phyloP scores from a whole-genome alignment of 2,888 invertebrate genomes.

The Keiferia lycopersicella region DNA sequence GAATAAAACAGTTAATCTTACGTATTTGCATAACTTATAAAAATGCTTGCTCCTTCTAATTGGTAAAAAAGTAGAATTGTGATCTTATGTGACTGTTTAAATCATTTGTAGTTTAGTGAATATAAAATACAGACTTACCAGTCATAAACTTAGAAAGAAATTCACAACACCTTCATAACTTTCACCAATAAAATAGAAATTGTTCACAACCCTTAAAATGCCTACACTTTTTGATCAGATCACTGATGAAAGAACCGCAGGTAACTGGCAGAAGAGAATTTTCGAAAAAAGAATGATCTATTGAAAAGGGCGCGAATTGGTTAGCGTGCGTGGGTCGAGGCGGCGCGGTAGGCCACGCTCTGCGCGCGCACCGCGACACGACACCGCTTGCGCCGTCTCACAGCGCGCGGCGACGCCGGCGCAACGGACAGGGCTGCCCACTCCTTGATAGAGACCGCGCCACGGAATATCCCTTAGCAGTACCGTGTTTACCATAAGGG shows the following conservation, averaged over 20 bases:
- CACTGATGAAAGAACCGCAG: not conserved
- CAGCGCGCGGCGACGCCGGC: not conserved
- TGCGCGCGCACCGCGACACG: not conserved
- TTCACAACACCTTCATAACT: conserved; percentile 14
- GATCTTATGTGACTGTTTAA: too few species aligned
- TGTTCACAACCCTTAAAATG: conserved; percentile 6
- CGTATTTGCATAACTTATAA: too few species aligned
- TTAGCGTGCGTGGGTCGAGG: not conserved
- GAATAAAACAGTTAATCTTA: too few species aligned
- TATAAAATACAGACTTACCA: not conserved
- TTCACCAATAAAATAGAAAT: conserved; percentile 7
- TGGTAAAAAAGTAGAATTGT: not conserved
- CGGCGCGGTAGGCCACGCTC: conserved; percentile 5
- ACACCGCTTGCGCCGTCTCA: not conserved
- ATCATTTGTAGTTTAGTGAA: not conserved
- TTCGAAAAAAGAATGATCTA: not conserved
- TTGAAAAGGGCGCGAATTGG: not conserved
- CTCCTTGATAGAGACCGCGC: not conserved
- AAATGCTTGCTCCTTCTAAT: not conserved
- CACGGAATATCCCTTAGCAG: too few species aligned
- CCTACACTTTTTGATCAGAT: not conserved
- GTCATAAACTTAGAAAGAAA: not conserved
- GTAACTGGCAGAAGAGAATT: not conserved
- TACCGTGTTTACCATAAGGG: too few species aligned
- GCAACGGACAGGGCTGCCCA: not conserved